phyloP scores from a whole-genome alignment of 2,888 invertebrate species.

The Eledona agricola region DNA sequence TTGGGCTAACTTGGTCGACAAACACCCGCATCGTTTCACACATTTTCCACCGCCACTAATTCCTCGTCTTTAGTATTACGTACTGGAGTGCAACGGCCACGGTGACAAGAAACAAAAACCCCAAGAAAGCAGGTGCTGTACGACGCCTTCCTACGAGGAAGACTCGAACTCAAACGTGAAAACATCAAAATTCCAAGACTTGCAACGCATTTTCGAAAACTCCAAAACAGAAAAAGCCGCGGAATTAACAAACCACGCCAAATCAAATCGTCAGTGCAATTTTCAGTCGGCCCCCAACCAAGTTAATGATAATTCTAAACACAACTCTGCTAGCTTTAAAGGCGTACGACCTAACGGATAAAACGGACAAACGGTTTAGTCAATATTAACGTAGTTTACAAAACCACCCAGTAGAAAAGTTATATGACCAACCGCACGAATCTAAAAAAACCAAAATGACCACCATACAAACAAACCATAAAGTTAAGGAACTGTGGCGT shows the following conservation, averaged over 20 bases:
- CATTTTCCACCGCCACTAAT: not conserved
- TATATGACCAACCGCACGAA: constrained; percentile 18
- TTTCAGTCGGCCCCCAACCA: constrained; percentile 34
- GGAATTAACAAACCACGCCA: constrained; percentile 35
- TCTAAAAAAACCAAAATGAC: no score
- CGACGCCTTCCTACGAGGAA: constrained; percentile 47
- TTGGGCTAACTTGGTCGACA: no score
- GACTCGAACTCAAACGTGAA: constrained; percentile 57
- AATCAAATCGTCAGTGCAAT: constrained; percentile 46
- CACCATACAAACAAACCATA: no score
- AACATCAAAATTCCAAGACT: constrained; percentile 51
- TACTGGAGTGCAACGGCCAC: constrained; percentile 46
- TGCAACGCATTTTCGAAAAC: constrained; percentile 48
- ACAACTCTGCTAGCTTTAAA: constrained; percentile 23
- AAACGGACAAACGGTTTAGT: constrained; percentile 36
- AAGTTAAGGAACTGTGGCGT: no score
- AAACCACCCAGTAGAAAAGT: constrained; percentile 28
- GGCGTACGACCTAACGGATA: constrained; percentile 58
- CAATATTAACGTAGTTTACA: constrained; percentile 39
- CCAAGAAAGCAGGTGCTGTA: constrained; percentile 19
- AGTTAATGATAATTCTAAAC: constrained; percentile 12
- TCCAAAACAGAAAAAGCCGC: constrained; percentile 36
- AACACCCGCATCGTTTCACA: no score
- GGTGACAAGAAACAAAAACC: constrained; percentile 41
- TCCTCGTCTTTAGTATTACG: constrained; percentile 49